Base-by-base conservation (phyloP, 2,113 vertebrate species). In the Carettochelys insculpta region DNA sequence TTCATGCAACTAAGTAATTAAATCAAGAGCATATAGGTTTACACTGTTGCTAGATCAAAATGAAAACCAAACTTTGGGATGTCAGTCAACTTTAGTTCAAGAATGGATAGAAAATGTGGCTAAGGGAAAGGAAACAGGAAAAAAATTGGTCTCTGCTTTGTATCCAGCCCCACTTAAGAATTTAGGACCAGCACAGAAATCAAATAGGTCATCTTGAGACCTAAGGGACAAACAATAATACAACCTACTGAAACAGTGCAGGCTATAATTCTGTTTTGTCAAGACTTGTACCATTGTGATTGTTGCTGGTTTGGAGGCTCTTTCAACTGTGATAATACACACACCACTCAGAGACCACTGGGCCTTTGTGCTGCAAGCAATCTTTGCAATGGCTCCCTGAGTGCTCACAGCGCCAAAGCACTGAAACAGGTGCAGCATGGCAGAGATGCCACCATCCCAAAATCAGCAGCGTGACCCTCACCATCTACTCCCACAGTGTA, bases 341-440 rank as follows among this genome's bases (percentile, higher is more conserved):
- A 54, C 47, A 2, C 11, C 61, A 16, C 51, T 90, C 48, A 71
- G 48, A 24, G 52, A 78, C 24, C 11, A 61, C 47, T 75, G 41
- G 12, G 45, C 29, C 68, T 50, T 77, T 45, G 6, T 5, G 24
- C 14, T 45, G 51, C 24, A 9, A 52, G 81, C 58, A 77, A 47
- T n/a, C 2, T 2, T 85, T 73, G 48, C 0, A 0, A n/a, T 43
- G 47, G 56, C 22, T 77, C 5, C 5, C 6, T 17, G 2, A 2
- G 10, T 16, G 51, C 58, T 53, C 10, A n/a, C 4, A 58, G 81
- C 61, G 29, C 53, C 51, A 90, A 2, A 86, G 27, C 38, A 65
- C 75, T n/a, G 68, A 82, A 71, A 43, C 2, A 43, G 25, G 13
- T 25, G 43, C 41, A 8, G 25, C 71, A 45, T 25, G 45, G 22